These are phyloP conservation scores for Merops nubicus DNA, from an alignment of 2,113 vertebrate genomes.

Conservation along the genomic window DNA sequence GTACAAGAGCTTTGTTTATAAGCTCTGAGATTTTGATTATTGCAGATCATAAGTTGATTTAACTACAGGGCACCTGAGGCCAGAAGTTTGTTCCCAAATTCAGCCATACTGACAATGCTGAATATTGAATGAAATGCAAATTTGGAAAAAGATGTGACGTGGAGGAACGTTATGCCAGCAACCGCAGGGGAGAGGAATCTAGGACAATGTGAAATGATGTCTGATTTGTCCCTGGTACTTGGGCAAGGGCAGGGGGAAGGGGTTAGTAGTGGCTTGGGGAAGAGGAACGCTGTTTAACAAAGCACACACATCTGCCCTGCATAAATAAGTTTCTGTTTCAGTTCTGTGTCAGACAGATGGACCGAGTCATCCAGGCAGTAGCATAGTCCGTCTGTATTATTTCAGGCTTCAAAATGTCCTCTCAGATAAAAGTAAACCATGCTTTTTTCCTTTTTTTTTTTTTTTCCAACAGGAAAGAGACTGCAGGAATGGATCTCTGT, in stretches of 20 bases:
- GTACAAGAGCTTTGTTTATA: neutral
- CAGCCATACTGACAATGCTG: neutral
- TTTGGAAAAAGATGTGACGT: neutral
- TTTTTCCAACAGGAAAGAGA: constrained; percentile 84
- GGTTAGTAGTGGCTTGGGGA: neutral
- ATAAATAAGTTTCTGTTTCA: neutral
- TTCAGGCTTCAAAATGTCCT: neutral
- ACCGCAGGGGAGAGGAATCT: neutral
- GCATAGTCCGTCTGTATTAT: neutral
- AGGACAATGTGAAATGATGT: neutral
- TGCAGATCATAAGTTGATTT: neutral
- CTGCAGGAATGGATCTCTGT: constrained; percentile 95
- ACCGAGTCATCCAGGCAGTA: neutral
- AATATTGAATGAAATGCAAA: constrained; percentile 23
- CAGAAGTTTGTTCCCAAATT: neutral
- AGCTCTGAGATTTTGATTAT: neutral
- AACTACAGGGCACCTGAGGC: neutral
- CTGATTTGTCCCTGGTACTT: neutral
- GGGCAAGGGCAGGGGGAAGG: neutral
- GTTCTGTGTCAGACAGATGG: neutral
- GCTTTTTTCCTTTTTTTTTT: neutral
- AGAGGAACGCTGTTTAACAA: neutral
- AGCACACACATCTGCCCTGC: neutral
- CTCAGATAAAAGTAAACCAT: constrained; percentile 9
- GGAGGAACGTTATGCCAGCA: neutral